phyloP scores from a whole-genome alignment of 2,888 invertebrate genomes.

The Hydrotaea diabolus region DNA sequence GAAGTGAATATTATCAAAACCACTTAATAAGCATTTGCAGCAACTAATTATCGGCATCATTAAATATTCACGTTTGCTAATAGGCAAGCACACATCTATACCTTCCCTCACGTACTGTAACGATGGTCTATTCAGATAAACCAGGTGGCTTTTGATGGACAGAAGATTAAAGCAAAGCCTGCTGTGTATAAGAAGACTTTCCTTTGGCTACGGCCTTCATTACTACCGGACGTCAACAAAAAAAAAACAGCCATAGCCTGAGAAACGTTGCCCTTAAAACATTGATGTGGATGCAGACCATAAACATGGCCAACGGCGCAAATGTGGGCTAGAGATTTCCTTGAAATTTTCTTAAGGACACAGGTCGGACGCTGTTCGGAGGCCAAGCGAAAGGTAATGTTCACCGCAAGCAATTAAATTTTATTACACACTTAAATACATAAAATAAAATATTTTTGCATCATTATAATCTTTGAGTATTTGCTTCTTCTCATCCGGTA shows the following conservation, averaged over 20 bases:
- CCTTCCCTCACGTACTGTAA: too few relatives aligned
- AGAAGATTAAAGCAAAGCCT: constrained; percentile 23
- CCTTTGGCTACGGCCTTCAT: not conserved
- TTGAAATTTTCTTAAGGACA: constrained; percentile 8
- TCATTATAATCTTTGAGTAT: constrained; percentile 25
- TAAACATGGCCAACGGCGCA: constrained; percentile 46
- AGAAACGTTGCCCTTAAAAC: constrained; percentile 8
- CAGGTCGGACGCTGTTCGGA: not conserved
- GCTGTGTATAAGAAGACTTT: not conserved
- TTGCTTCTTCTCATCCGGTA: not conserved
- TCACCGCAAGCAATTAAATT: constrained; percentile 55
- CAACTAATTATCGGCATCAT: constrained; percentile 59
- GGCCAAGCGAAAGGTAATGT: too few relatives aligned
- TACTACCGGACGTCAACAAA: not conserved
- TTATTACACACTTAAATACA: constrained; percentile 46
- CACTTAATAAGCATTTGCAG: constrained; percentile 57
- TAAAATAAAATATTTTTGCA: constrained; percentile 45
- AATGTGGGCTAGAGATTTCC: not conserved
- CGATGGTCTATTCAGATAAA: not conserved
- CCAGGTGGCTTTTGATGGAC: constrained; percentile 9
- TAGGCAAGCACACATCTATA: too few relatives aligned
- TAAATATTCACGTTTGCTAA: constrained; percentile 63
- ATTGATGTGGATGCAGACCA: constrained; percentile 29
- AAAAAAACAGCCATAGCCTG: not conserved
- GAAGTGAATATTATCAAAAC: constrained; percentile 42